Evolutionary conservation across 2,797 vertebrate species (phyloP), one percentile per base, ranked within the genome.

Genomic region (Furcifer pardalis): DNA sequence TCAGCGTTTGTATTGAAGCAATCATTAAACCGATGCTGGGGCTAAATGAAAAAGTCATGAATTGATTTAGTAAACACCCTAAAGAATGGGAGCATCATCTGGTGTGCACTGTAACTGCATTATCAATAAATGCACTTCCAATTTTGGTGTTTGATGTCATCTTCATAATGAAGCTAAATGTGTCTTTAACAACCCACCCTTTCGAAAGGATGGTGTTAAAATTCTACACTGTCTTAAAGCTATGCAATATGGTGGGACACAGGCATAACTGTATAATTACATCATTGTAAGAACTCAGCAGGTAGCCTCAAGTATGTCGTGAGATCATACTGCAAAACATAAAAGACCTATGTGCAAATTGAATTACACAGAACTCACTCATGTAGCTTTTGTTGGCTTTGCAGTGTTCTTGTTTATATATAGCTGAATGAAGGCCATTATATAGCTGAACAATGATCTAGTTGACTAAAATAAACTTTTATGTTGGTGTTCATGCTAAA

Each of bases 401-500:
- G 27, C 5, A 76, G 62, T n/a, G n/a, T 27, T 27, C n/a, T 35
- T 69, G 2, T 65, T 21, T 35, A 71, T 65, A 19, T 60, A 44
- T 8, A 69, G 35, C 21, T 23, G 35, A 68, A 66, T 21, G 40
- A 35, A 6, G 60, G 40, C 37, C 25, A 73, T 63, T n/a, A 65
- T 63, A 37, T 10, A 62, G 2, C 25, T 49, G 76, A 73, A 63
- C 40, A 72, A 37, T 19, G 71, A 23, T 65, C 7, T 35, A 42
- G 56, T 40, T 73, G 56, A 73, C 66, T 65, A 77, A 86, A 78
- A 78, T 44, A 12, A 65, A 37, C 10, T 72, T 62, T 65, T 77
- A 42, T 23, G 59, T 27, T 78, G 23, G 42, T 65, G 56, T 65
- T 78, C 42, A 82, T 72, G 75, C 56, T 77, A 77, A 71, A 86